Base-by-base conservation (phyloP, 2,797 vertebrate species). In the Sebastiscus tertius region DNA sequence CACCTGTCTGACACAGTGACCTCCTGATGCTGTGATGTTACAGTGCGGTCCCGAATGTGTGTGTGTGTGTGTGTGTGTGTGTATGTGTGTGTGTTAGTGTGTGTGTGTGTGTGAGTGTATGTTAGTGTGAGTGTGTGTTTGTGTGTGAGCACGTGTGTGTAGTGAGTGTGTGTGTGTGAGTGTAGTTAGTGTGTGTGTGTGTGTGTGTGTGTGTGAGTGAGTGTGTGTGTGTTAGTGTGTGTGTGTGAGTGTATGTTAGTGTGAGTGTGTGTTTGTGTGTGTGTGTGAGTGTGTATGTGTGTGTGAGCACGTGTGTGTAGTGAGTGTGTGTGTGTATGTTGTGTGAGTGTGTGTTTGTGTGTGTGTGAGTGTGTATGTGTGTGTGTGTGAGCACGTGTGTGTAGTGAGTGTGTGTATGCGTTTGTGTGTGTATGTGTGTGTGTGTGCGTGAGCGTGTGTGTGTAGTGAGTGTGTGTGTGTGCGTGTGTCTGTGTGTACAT, bases 1-100 rank as follows among this genome's bases (percentile, higher is more conserved):
- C 84, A 89, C 78, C 84, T 91, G 80, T 81, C 36, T 79, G 81
- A 80, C 84, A 86, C 79, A 26, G 52, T 91, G 85, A 92, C 88
- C 89, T 91, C 89, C 49, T 29, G 69, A 29, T 75, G 77, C 9
- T 64, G 55, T 8, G 14, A 16, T 29, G 72, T 42, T 54, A 49
- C 59, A 66, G 69, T 74, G 56, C 20, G 61, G 79, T 75, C 61
- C 58, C n/a, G 36, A n/a, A n/a, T n/a, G 22, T 26, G 54, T 59
- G 52, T 20, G 22, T 8, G 22, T 16, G 20, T 36, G 36, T n/a
- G 22, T 26, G 54, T 59, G 52, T 20, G 22, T 8, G 22, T 16
- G 20, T 36, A 29, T 7, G 64, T 58, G 36, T 9, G 56, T 56
- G 69, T 42, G 69, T 24, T 24, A 20, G 69, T 29, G 56, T 29